These are phyloP conservation scores for Gymnothorax reevesii DNA, from an alignment of 2,797 vertebrate species.

Conservation along the genomic window DNA sequence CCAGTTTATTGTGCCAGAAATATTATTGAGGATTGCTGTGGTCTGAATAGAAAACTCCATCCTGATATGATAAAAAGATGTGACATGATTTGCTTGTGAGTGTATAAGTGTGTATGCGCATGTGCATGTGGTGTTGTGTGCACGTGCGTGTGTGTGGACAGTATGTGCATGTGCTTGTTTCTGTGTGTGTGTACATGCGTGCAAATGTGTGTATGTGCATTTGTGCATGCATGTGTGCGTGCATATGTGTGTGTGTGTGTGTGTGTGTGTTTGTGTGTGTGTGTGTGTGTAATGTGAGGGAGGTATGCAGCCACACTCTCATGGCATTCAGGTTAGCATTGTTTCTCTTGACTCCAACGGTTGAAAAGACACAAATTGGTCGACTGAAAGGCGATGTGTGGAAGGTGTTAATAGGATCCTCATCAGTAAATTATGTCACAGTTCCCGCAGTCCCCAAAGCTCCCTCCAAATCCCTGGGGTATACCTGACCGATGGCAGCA, in stretches of 20 bases:
- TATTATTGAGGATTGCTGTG: neutral
- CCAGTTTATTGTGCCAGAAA: neutral
- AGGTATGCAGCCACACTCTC: too few relatives aligned
- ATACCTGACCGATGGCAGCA: neutral
- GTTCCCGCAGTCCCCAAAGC: neutral
- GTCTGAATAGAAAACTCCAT: neutral
- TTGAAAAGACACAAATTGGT: neutral
- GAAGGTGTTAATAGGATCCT: neutral
- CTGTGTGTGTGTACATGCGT: too few relatives aligned
- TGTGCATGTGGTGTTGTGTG: neutral
- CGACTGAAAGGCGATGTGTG: neutral
- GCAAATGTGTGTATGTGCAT: neutral
- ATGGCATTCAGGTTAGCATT: neutral
- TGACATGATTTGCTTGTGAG: neutral
- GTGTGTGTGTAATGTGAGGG: too few relatives aligned
- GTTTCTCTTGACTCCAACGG: neutral
- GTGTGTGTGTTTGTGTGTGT: too few relatives aligned
- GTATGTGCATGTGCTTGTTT: neutral
- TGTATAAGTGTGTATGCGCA: too few relatives aligned
- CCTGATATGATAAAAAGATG: neutral
- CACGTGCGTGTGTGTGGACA: neutral
- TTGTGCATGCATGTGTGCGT: neutral
- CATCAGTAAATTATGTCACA: neutral
- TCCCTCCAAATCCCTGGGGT: neutral
- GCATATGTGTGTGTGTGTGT: too few relatives aligned